Evolutionary conservation across 2,113 vertebrate genomes (phyloP).

Genomic region (Erythrocebus patas): DNA sequence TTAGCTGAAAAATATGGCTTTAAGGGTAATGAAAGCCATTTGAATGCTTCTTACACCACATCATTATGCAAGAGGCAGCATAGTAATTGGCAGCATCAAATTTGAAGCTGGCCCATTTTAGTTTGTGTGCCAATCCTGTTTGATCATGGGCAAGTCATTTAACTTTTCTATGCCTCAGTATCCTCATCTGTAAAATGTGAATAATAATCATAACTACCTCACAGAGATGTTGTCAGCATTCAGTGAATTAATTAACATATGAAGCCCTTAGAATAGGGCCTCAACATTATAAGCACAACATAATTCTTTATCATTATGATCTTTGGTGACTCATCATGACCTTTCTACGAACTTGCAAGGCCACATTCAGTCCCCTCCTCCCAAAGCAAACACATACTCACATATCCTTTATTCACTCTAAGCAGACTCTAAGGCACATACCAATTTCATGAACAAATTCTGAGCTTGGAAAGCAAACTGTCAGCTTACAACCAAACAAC

Average conservation of each 20-base stretch:
- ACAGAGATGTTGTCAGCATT: not conserved
- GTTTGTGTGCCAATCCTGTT: not conserved
- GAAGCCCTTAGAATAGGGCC: not conserved
- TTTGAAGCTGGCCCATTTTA: not conserved
- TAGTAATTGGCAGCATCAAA: not conserved
- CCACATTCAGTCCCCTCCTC: not conserved
- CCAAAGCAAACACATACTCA: not conserved
- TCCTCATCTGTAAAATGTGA: not conserved
- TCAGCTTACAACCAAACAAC: slow-evolving; percentile 5
- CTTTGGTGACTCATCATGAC: not conserved
- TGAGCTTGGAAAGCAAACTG: slow-evolving; percentile 18
- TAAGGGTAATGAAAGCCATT: not conserved
- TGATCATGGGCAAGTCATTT: not conserved
- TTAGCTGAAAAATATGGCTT: not conserved
- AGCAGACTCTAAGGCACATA: not conserved
- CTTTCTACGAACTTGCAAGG: not conserved
- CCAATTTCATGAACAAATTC: slow-evolving; percentile 15
- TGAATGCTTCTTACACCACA: not conserved
- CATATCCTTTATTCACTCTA: not conserved
- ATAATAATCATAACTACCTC: not conserved
- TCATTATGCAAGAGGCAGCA: not conserved
- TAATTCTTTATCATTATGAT: not conserved
- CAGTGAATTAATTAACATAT: not conserved
- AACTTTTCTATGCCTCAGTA: not conserved
- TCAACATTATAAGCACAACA: not conserved